phyloP scores from a whole-genome alignment of 2,797 vertebrate species.

The Pelobates cultripes region DNA sequence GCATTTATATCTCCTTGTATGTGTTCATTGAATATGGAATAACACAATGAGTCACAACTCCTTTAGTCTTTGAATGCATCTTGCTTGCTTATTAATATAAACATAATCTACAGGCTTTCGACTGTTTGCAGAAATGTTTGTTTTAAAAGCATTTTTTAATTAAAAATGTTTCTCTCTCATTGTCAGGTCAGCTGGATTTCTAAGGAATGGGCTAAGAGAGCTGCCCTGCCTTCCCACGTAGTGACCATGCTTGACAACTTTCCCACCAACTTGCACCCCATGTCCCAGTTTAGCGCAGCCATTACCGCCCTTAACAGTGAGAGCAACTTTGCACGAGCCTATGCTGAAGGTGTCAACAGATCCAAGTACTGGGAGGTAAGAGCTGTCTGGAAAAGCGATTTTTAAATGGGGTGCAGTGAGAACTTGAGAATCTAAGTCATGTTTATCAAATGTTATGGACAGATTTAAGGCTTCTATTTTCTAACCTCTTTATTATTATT shows the following conservation, averaged over 20 bases:
- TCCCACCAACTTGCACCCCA: constrained; percentile 94
- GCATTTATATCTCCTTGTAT: too few relatives aligned
- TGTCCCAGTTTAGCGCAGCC: constrained; percentile 95
- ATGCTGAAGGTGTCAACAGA: constrained; percentile 89
- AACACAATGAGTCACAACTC: too few relatives aligned
- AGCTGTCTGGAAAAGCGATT: background rate
- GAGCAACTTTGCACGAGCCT: constrained; percentile 90
- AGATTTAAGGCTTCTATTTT: background rate
- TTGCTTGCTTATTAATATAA: too few relatives aligned
- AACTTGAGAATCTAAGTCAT: too few relatives aligned
- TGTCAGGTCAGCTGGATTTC: constrained; percentile 89
- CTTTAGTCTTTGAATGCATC: too few relatives aligned
- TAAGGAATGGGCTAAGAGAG: constrained; percentile 92
- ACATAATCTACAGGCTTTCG: too few relatives aligned
- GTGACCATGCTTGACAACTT: constrained; percentile 98
- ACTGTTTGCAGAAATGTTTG: too few relatives aligned
- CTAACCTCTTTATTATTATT: too few relatives aligned
- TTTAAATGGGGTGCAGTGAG: background rate
- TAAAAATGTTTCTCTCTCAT: background rate
- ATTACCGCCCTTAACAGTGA: constrained; percentile 96
- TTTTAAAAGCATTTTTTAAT: too few relatives aligned
- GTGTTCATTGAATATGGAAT: too few relatives aligned
- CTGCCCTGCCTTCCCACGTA: constrained; percentile 92
- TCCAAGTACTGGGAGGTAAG: constrained; percentile 96
- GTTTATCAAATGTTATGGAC: background rate